Percentiles rank a stretch among this genome's conserved stretches.
Conservation (phyloP, 2,113 vertebrate genomes). For the Acanthochromis polyacanthus region DNA sequence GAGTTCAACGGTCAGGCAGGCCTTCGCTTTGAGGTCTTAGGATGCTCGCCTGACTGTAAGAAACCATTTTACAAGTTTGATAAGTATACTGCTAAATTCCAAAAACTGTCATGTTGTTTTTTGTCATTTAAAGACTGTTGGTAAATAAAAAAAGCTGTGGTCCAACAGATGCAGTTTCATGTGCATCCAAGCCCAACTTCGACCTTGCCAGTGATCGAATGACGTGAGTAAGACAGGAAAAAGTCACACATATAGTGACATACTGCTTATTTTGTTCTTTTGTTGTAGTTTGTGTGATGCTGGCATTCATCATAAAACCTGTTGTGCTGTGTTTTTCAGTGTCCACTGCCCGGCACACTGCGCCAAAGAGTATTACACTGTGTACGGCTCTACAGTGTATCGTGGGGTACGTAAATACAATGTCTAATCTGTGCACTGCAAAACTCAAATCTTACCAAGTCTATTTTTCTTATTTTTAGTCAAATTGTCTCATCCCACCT, state of each 20-base stretch:
- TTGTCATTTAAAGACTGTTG: not conserved
- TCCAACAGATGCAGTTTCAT: conserved; percentile 81
- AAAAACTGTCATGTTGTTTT: not conserved
- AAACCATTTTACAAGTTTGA: not conserved
- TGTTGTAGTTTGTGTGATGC: not conserved
- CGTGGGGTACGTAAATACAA: conserved; percentile 75
- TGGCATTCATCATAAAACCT: not conserved
- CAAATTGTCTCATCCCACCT: too few species aligned
- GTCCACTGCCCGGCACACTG: conserved; percentile 85
- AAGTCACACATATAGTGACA: too few species aligned
- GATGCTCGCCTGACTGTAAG: conserved; percentile 85
- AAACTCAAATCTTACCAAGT: too few species aligned
- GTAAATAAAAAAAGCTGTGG: not conserved
- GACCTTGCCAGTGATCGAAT: conserved; percentile 68
- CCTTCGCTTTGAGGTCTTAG: conserved; percentile 84
- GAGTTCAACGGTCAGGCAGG: conserved; percentile 73
- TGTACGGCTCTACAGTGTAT: conserved; percentile 79
- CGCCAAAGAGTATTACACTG: conserved; percentile 56
- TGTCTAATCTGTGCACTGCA: not conserved
- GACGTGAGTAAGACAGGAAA: conserved; percentile 70
- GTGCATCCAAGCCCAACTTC: conserved; percentile 71
- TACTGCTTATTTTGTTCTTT: not conserved
- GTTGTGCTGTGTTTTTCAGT: conserved; percentile 58
- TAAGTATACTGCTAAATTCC: too few species aligned
- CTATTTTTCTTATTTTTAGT: too few species aligned